Percentiles rank a stretch among this genome's conserved stretches.
phyloP scores from a whole-genome alignment of 1,140 invertebrate genomes.

The Macrosteles quadrilineatus region DNA sequence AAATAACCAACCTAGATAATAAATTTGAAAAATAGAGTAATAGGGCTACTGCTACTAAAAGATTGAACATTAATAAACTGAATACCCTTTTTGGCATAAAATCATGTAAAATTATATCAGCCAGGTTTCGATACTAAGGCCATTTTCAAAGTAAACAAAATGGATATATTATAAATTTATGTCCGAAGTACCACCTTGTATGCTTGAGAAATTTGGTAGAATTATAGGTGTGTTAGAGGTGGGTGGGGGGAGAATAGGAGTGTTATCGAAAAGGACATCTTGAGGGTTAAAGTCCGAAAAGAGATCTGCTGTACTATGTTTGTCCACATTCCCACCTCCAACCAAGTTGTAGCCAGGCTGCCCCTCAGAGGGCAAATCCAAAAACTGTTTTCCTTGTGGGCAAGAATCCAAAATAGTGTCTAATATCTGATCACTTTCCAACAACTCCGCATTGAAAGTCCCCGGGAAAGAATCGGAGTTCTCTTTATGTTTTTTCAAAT shows the following conservation, averaged over 20 bases:
- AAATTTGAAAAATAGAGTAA: too few relatives aligned
- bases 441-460: neutral
- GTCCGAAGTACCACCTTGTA: neutral
- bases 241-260: neutral
- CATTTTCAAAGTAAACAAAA: too few relatives aligned
- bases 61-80: too few relatives aligned
- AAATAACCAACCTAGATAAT: too few relatives aligned
- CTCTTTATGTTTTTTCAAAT: slow-evolving; percentile 30
- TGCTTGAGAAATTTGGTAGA: slow-evolving; percentile 6
- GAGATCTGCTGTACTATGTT: slow-evolving; percentile 1
- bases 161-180: slow-evolving; percentile 21
- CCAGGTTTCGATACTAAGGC: too few relatives aligned
- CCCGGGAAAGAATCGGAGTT: neutral
- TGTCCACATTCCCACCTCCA: neutral
- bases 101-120: too few relatives aligned
- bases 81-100: too few relatives aligned
- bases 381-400: slow-evolving; percentile 12
- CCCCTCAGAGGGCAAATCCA: neutral
- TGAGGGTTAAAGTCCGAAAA: slow-evolving; percentile 28
- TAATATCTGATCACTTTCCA: slow-evolving; percentile 11
- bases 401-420: slow-evolving; percentile 21
- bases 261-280: slow-evolving; percentile 23
- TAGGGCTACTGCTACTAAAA: too few relatives aligned
- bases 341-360: neutral
- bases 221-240: neutral